A percentile compares a stretch with the other conserved stretches of the same genome.
Evolutionary conservation across 2,888 invertebrate genomes (phyloP).

Genomic region (Neoaliturus tenellus): DNA sequence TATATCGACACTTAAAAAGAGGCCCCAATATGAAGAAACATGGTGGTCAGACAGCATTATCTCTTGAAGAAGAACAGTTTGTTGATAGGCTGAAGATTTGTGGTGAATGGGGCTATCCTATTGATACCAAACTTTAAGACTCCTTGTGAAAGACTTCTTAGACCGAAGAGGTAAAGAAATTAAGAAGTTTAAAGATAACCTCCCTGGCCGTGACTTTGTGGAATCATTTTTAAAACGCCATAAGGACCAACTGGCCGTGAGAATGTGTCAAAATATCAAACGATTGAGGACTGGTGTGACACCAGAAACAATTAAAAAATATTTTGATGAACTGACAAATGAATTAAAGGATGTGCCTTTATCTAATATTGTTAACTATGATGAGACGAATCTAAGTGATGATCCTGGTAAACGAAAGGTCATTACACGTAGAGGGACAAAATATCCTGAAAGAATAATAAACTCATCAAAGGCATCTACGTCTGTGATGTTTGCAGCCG

Average conservation of each 20-base stretch:
- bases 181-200: conserved; percentile 63
- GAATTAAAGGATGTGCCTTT: conserved; percentile 59
- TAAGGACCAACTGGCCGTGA: conserved; percentile 60
- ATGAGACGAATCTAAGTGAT: conserved; percentile 69
- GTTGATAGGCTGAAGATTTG: conserved; percentile 58
- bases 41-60: conserved; percentile 60
- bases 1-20: conserved; percentile 55
- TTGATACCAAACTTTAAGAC: conserved; percentile 42
- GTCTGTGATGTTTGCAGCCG: conserved; percentile 62
- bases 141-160: conserved; percentile 64
- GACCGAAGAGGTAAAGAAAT: conserved; percentile 61
- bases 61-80: conserved; percentile 59
- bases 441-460: conserved; percentile 61
- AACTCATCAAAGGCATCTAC: conserved; percentile 60
- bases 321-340: conserved; percentile 65
- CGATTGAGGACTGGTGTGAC: conserved; percentile 65
- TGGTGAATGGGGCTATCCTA: conserved; percentile 64
- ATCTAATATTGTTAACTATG: conserved; percentile 67
- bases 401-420: conserved; percentile 65
- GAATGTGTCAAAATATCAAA: conserved; percentile 63
- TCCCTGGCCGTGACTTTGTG: conserved; percentile 63
- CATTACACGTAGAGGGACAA: conserved; percentile 60
- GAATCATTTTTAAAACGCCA: conserved; percentile 62
- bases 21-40: conserved; percentile 48
- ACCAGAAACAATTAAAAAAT: conserved; percentile 62